phyloP scores from a whole-genome alignment of 2,888 invertebrate species.

The Nemurella pictetii region DNA sequence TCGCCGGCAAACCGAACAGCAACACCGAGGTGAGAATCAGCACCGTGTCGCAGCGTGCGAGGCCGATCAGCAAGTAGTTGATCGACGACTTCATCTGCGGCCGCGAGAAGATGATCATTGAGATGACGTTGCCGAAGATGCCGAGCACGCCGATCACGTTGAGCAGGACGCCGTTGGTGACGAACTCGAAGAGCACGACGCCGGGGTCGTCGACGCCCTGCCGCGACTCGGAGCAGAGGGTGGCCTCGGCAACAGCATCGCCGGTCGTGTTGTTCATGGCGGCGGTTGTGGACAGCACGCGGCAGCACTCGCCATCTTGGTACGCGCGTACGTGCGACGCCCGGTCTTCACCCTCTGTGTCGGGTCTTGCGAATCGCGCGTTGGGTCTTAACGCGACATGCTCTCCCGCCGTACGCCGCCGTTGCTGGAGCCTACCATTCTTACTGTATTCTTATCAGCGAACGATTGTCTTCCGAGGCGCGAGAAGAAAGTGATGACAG shows the following conservation, averaged over 20 bases:
- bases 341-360: too few species aligned
- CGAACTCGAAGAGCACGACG: conserved; percentile 67
- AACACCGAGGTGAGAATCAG: conserved; percentile 83
- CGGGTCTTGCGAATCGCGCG: not conserved
- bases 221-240: not conserved
- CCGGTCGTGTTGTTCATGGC: conserved; percentile 24
- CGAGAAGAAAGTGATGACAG: not conserved
- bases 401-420: not conserved
- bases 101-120: conserved; percentile 86
- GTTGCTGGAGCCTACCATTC: not conserved
- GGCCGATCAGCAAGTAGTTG: conserved; percentile 89
- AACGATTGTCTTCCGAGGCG: not conserved
- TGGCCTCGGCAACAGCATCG: not conserved
- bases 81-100: conserved; percentile 96
- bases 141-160: conserved; percentile 82
- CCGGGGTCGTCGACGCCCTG: conserved; percentile 2
- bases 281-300: too few species aligned
- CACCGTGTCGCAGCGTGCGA: conserved; percentile 91
- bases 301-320: not conserved
- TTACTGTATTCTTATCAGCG: not conserved
- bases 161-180: conserved; percentile 79
- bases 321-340: too few species aligned
- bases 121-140: conserved; percentile 85
- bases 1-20: conserved; percentile 84
- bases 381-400: not conserved